Percentiles rank a stretch among this genome's conserved stretches.
These are phyloP conservation scores for Tamias sibiricus DNA, from an alignment of 2,113 vertebrate species.

Conservation along the genomic window DNA sequence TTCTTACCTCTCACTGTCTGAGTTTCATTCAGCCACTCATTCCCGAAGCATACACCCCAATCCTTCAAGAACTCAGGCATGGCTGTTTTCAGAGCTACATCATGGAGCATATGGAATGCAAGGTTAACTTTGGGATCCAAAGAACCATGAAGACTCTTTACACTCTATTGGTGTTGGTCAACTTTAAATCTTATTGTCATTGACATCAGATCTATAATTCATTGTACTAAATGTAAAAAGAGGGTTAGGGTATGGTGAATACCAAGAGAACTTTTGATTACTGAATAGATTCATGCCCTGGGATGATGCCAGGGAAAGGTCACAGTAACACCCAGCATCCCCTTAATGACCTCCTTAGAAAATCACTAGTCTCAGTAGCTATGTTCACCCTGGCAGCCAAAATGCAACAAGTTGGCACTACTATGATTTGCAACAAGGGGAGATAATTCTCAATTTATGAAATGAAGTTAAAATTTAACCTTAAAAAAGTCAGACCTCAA, in stretches of 20 bases:
- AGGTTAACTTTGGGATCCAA: neutral
- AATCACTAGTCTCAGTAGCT: neutral
- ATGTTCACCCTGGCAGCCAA: neutral
- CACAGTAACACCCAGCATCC: neutral
- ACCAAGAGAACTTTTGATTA: neutral
- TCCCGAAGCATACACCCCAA: neutral
- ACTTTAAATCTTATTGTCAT: neutral
- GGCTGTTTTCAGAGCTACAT: neutral
- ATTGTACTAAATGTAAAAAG: neutral
- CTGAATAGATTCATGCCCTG: neutral
- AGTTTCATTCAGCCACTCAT: neutral
- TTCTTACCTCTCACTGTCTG: neutral
- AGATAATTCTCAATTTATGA: neutral
- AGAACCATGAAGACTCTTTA: neutral
- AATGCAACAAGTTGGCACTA: neutral
- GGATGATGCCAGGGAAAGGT: neutral
- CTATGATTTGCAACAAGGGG: neutral
- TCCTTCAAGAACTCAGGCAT: neutral
- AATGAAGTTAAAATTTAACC: slow-evolving; percentile 10
- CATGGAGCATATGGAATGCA: neutral
- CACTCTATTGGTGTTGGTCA: neutral
- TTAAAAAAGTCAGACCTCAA: neutral
- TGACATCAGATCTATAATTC: neutral
- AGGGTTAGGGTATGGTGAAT: neutral
- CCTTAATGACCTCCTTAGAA: neutral